Evolutionary conservation across 2,888 invertebrate genomes (phyloP), one percentile per base, ranked within the genome.

Genomic region (Panopea generosa): DNA sequence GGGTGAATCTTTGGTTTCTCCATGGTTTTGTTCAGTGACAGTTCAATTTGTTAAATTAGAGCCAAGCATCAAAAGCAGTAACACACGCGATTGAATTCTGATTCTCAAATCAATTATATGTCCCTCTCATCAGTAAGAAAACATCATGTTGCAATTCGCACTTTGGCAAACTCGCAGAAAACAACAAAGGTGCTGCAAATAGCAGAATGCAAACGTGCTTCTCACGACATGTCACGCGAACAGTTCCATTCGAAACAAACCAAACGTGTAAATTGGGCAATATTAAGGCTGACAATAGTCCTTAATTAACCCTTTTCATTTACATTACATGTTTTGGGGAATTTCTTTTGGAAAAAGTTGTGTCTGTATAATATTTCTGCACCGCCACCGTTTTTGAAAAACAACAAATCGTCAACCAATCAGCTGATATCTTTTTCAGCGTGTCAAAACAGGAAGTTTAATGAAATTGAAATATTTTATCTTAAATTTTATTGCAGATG

Each of bases 331-430:
- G 61, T 1, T 75, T 69, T n/a, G n/a, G n/a, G n/a, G n/a, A 22
- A 70, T 70, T 55, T 1, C 70, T 74, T 52, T 53, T 16, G 45
- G 43, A 22, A 33, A 43, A 24, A 47, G 24, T 45, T 43, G 59
- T 33, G 22, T 22, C 57, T 55, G 50, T 63, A 53, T 53, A 11
- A 24, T 18, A n/a, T 14, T 29, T 26, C 33, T 52, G 22, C 86
- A 83, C 88, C 89, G 89, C 89, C 88, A 86, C 86, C 69, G 67
- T 74, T 84, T 90, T 90, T 89, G 89, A 90, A 90, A 83, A 86
- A 85, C 86, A 84, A 86, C 83, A 76, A 78, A 52, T 47, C 56
- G 40, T 66, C 81, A 80, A 79, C 89, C 89, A 90, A 90, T 90
- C 88, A 86, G 82, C 83, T 67, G 74, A 50, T 66, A 67, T 68